Evolutionary conservation across 2,797 vertebrate genomes (phyloP), one percentile per base, ranked within the genome.

Genomic region (Acanthornis magna): DNA sequence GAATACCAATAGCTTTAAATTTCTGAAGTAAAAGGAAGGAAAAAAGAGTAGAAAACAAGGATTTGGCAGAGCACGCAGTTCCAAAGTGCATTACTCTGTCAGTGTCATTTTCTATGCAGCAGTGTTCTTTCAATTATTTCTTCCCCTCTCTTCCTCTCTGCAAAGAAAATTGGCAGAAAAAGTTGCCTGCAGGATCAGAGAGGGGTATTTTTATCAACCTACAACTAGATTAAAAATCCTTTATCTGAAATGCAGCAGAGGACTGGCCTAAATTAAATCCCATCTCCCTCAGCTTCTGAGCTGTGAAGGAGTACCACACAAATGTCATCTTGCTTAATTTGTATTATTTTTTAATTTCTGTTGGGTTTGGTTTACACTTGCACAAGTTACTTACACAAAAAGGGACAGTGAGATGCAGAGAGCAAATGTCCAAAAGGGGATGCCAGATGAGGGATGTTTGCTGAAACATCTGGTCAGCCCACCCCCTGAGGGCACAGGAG

Each of bases 171-270:
- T 96, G 96, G 95, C 97, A 98, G 96, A 95, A 96, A 95, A 96
- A 97, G 92, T 97, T 97, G 97, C 95, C 97, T 97, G 97, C 97
- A 97, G 97, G 97, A 97, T 97, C 96, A 93, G 97, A 97, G 89
- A 96, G 90, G 95, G 95, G 91, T 96, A 92, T 98, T 98, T 98
- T 97, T 97, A 98, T 97, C 97, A 93, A 96, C 91, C 89, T 96
- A 94, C 78, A 90, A 97, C 93, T 97, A 96, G 97, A 98, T 97
- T 97, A 95, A 97, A 96, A 95, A 96, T 89, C 76, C 96, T 98
- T 97, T 97, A 97, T 98, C 96, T 96, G 97, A 95, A 97, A 97
- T 96, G 97, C 97, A 97, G 97, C 97, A 96, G 96, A 98, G 95
- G 97, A 96, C 93, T 96, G 86, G 66, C 95, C 96, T 98, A 98